Evolutionary conservation across 2,113 vertebrate genomes (phyloP), one percentile per base, ranked within the genome.

Genomic region (Misgurnus mizolepis): DNA sequence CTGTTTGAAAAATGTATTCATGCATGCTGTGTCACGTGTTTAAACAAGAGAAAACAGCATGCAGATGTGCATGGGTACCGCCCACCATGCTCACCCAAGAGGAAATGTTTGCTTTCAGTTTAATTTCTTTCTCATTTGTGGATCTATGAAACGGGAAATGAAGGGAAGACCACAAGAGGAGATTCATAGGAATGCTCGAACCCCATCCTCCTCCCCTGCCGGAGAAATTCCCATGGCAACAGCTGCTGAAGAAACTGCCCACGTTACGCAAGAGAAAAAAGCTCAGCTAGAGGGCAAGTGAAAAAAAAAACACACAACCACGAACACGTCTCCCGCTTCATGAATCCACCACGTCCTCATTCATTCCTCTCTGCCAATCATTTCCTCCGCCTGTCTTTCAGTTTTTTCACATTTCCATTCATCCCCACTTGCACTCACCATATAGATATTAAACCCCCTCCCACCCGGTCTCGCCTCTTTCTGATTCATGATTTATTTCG

Each of bases 191-290:
- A 79, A 69, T 74, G 68, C 79, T 69, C 49, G n/a, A 18, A 41
- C 82, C 41, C 56, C 50, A 9, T 91, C 91, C 91, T 90, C 91
- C 91, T 90, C 92, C 88, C 90, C 87, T 89, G 75, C 87, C 92
- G 50, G 53, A 81, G 43, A 78, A 53, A 91, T 92, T 94, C 94
- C 95, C 95, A 96, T 97, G 93, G 95, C 95, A 97, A 98, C 96
- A 90, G 89, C 89, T 84, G 92, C 92, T 89, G 87, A 91, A 91
- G 93, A 91, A 88, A 88, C 53, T 18, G 61, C 66, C 43, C 91
- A 92, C 88, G 92, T 95, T 95, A 95, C 83, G 93, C 93, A 94
- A 95, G 90, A 91, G 85, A 83, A 90, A 85, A 89, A 91, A 90
- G 88, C 82, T 73, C 75, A 79, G 88, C 89, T 91, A 90, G 85